Base-by-base conservation (phyloP, 2,113 vertebrate genomes). In the Marcusenius ussheri region DNA sequence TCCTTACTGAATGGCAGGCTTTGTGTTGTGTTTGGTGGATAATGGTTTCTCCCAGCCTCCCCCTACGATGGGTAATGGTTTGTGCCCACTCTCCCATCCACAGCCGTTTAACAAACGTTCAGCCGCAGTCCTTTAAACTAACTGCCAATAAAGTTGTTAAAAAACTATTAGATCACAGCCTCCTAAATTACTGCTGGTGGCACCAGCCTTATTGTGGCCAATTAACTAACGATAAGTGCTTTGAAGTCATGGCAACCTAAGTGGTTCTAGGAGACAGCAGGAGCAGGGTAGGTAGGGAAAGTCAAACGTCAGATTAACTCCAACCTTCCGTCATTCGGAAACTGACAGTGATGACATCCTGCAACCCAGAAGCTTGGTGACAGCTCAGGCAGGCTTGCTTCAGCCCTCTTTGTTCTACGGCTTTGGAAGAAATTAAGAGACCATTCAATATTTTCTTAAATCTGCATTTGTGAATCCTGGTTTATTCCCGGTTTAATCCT, bases 171-270 rank as follows among this genome's bases (percentile, higher is more conserved):
- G 19, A 84, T 84, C 39, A n/a, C 83, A 84, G 83, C 42, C 83
- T 84, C 83, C 83, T 46, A 84, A 84, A 84, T 84, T 84, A 84
- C 83, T 47, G 21, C 83, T 84, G 42, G 83, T 84, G 45, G 83
- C 21, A 46, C 21, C 45, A 47, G 83, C 24, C 42, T 84, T 84
- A 84, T 84, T 42, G 42, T 45, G 35, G 42, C 45, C 83, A 84
- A 84, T 84, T 84, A 84, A 84, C 83, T 84, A 84, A 84, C 9
- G 83, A 84, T 84, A 47, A 84, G 42, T 84, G 83, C 83, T 84
- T 84, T 84, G 45, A 84, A 84, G 49, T 87, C 21, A 51, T 50
- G 17, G 85, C n/a, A 17, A 35, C 47, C n/a, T 27, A 51, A 51
- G 85, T 31, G 49, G 24, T 27, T 31, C 1, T 31, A n/a, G 9